phyloP scores from a whole-genome alignment of 2,888 invertebrate species.

The Lapara coniferarum region DNA sequence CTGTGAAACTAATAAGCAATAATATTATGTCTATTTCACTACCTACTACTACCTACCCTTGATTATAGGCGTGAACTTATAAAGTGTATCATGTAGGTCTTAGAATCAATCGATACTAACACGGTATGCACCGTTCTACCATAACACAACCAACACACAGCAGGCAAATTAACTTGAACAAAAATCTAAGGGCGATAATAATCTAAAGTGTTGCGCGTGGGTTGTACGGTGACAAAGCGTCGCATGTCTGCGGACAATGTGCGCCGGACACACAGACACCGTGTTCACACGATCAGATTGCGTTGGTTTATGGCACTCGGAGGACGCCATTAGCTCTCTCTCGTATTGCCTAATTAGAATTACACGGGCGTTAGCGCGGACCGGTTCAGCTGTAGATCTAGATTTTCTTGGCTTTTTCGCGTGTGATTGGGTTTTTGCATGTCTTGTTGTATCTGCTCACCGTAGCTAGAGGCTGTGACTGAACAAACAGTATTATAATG shows the following conservation, averaged over 20 bases:
- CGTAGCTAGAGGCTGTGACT: background rate
- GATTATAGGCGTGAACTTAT: no score
- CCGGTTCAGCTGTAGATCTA: constrained; percentile 49
- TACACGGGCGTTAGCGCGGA: constrained; percentile 60
- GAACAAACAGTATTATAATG: no score
- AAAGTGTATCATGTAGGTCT: no score
- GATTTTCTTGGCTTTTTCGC: constrained; percentile 15
- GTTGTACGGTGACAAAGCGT: constrained; percentile 78
- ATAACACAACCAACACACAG: constrained; percentile 14
- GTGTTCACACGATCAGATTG: constrained; percentile 82
- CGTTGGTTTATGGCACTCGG: constrained; percentile 71
- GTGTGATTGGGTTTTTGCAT: constrained; percentile 5
- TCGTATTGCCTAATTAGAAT: constrained; percentile 82
- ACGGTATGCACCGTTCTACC: no score
- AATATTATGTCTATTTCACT: no score
- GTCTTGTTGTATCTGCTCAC: background rate
- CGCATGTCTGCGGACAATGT: constrained; percentile 77
- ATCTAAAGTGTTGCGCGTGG: constrained; percentile 27
- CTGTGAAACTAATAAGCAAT: no score
- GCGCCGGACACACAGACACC: constrained; percentile 65
- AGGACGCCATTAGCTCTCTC: constrained; percentile 72
- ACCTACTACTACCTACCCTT: no score
- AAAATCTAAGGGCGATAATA: constrained; percentile 22
- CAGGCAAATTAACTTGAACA: constrained; percentile 24
- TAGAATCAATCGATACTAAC: no score